A percentile compares a stretch with the other conserved stretches of the same genome.
Evolutionary conservation across 2,888 invertebrate genomes (phyloP).

Genomic region (Lepidochrysops patricia): DNA sequence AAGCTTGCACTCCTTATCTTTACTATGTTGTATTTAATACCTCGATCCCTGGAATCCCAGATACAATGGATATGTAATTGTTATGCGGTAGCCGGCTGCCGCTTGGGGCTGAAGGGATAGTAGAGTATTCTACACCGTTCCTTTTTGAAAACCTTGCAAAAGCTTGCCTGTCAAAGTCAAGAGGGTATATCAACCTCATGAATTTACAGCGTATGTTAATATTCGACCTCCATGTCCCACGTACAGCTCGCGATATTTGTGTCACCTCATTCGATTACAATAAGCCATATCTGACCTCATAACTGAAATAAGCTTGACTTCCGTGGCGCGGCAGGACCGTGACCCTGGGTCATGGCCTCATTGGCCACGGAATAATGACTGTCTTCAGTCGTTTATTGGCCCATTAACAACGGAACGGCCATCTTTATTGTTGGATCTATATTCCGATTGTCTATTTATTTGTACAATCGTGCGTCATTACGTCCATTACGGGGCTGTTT

Average conservation of each 20-base stretch:
- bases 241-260: neutral
- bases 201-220: neutral
- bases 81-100: too few relatives aligned
- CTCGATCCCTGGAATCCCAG: too few relatives aligned
- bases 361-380: neutral
- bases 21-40: neutral
- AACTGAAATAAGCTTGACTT: neutral
- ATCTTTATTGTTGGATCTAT: neutral
- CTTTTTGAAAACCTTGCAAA: too few relatives aligned
- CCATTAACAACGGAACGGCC: neutral
- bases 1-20: neutral
- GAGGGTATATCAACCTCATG: neutral
- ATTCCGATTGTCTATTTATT: neutral
- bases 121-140: too few relatives aligned
- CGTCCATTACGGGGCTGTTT: neutral
- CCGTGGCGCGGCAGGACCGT: neutral
- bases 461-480: neutral
- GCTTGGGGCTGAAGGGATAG: too few relatives aligned
- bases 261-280: neutral
- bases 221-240: neutral
- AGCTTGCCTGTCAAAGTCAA: neutral
- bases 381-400: neutral
- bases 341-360: neutral
- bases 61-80: too few relatives aligned
- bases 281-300: neutral